Percentiles rank a stretch among this genome's conserved stretches.
These are phyloP conservation scores for Pangasius mekongensis DNA, from an alignment of 2,797 vertebrate genomes.

Conservation along the genomic window DNA sequence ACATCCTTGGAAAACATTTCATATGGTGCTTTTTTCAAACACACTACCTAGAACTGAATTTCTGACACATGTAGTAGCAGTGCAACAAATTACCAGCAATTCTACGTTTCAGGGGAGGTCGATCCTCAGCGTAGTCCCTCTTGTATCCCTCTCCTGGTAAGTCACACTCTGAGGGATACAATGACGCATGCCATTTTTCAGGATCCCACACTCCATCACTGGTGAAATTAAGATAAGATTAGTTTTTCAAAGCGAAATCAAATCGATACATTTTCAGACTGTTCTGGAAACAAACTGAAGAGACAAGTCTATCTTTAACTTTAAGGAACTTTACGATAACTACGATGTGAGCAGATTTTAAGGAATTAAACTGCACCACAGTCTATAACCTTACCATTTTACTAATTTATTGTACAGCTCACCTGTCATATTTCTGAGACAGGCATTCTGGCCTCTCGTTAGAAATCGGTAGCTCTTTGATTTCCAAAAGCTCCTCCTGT, in stretches of 20 bases:
- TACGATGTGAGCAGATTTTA: not conserved
- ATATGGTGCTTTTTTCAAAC: not conserved
- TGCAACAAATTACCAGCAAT: conserved; percentile 81
- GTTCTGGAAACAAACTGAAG: not conserved
- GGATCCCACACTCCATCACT: conserved; percentile 99
- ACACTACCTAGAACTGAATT: not conserved
- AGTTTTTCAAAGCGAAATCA: not conserved
- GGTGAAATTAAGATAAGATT: conserved; percentile 27
- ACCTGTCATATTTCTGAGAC: conserved; percentile 98
- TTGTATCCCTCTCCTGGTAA: conserved; percentile 90
- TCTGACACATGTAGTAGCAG: not conserved
- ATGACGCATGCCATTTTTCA: conserved; percentile 97
- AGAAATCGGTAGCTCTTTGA: conserved; percentile 91
- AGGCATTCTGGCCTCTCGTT: conserved; percentile 95
- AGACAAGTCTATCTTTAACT: not conserved
- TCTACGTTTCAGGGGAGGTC: conserved; percentile 87
- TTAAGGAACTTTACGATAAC: not conserved
- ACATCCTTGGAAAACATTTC: not conserved
- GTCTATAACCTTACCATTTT: not conserved
- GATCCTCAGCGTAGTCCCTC: conserved; percentile 87
- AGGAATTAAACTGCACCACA: not conserved
- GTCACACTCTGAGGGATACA: conserved; percentile 91
- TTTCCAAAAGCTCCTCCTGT: conserved; percentile 94
- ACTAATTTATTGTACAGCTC: conserved; percentile 44
- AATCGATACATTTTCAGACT: not conserved